Evolutionary conservation across 2,113 vertebrate species (phyloP), one percentile per base, ranked within the genome.

Genomic region (Pterocles orientalis): DNA sequence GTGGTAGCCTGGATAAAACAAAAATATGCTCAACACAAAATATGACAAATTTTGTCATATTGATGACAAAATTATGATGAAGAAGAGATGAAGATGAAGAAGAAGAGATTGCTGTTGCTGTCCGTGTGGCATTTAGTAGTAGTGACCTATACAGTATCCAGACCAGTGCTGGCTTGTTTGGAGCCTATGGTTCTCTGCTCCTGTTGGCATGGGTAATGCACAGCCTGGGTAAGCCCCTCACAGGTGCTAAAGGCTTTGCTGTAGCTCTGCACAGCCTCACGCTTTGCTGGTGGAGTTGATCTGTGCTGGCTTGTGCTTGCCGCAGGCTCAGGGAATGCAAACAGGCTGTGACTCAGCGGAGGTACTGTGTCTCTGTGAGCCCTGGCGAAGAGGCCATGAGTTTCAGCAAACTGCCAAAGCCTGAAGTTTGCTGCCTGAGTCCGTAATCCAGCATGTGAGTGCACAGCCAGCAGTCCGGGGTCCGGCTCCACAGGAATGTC

Each of bases 251-350:
- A 86, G 77, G 41, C 70, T 93, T 78, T 8, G 5, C 47, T 90
- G 8, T 51, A 23, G n/a, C 43, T 87, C 43, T 71, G 34, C 47
- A 45, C 43, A 79, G 82, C 60, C 41, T 48, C n/a, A 1, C 0
- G 2, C 51, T 68, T 70, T 36, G 41, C 14, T 58, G 82, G 29
- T 65, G 50, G 56, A 71, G 56, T 61, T 62, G 75, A 85, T 12
- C 26, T 3, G 1, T 25, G 10, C 61, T 70, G 43, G 43, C 39
- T 71, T 1, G 0, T 36, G 43, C 21, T 84, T 0, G 0, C 18
- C 0, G 0, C 50, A 43, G 51, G 13, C 18, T 90, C 2, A 2
- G 41, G 31, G 57, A 58, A 53, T 10, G 28, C 25, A 62, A 54
- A 64, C 11, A 45, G 39, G 16, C 36, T 53, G 39, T 62, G 78